Conservation (phyloP, 2,888 invertebrate species). For the Latrodectus elegans region DNA sequence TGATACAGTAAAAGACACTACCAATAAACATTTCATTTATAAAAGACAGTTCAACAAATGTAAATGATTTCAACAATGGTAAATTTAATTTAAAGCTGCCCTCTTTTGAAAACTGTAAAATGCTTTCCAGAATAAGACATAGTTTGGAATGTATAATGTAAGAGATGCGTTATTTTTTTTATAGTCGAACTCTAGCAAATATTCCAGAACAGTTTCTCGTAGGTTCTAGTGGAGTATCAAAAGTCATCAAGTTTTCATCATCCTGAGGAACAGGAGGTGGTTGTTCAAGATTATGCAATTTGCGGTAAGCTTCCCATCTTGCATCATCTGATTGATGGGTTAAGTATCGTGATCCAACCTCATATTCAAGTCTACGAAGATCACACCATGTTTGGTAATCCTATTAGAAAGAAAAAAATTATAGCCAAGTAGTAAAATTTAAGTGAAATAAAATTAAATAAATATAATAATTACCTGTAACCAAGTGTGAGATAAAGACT, state of each 20-base stretch:
- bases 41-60: constrained; percentile 22
- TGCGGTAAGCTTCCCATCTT: constrained; percentile 83
- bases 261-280: constrained; percentile 67
- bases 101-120: constrained; percentile 18
- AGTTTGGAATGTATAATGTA: constrained; percentile 48
- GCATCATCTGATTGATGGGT: constrained; percentile 94
- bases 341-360: constrained; percentile 86
- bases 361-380: constrained; percentile 88
- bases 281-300: constrained; percentile 75
- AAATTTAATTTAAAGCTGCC: constrained; percentile 54
- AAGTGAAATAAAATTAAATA: background rate
- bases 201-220: constrained; percentile 52
- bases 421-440: background rate
- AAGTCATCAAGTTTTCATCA: constrained; percentile 58
- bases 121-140: constrained; percentile 3
- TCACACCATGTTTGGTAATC: constrained; percentile 96
- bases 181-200: constrained; percentile 55
- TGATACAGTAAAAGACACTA: constrained; percentile 34
- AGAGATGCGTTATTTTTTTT: background rate
- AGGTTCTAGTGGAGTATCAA: constrained; percentile 46
- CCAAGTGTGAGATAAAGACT: constrained; percentile 95
- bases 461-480: constrained; percentile 82
- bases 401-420: constrained; percentile 75
- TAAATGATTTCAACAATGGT: constrained; percentile 50
- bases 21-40: constrained; percentile 17